phyloP scores from a whole-genome alignment of 2,113 vertebrate species.

The Osmerus eperlanus region DNA sequence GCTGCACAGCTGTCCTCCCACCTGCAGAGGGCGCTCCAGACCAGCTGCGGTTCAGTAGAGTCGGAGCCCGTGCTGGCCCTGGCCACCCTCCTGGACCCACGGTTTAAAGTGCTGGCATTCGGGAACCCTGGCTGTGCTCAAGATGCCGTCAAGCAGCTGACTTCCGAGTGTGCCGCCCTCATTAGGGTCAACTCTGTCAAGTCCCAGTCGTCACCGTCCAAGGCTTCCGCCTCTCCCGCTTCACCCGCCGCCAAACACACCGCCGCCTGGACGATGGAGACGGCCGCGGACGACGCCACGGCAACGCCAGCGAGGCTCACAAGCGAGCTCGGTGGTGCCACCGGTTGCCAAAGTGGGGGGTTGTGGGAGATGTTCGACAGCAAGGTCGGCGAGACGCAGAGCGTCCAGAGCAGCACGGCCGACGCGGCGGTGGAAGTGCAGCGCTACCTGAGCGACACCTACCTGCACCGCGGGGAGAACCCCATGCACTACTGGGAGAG shows the following conservation, averaged over 20 bases:
- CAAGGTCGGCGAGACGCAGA: slow-evolving; percentile 9
- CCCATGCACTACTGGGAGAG: slow-evolving; percentile 23
- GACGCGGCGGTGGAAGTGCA: slow-evolving; percentile 23
- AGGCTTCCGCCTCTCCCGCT: not conserved
- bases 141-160: slow-evolving; percentile 11
- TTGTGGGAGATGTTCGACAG: slow-evolving; percentile 16
- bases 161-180: slow-evolving; percentile 4
- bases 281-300: not conserved
- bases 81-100: slow-evolving; percentile 14
- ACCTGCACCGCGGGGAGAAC: slow-evolving; percentile 16
- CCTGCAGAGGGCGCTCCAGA: not conserved
- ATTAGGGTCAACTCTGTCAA: not conserved
- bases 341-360: not conserved
- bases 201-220: not conserved
- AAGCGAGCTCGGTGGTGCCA: no score
- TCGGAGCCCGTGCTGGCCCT: not conserved
- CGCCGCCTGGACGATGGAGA: not conserved
- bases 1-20: not conserved
- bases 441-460: slow-evolving; percentile 5
- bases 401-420: slow-evolving; percentile 3
- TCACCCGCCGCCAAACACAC: not conserved
- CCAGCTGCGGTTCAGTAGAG: not conserved
- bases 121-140: not conserved
- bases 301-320: not conserved
- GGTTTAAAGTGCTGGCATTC: slow-evolving; percentile 20